Base-by-base conservation (phyloP, 2,797 vertebrate genomes). In the Lagothrix lagotricha region DNA sequence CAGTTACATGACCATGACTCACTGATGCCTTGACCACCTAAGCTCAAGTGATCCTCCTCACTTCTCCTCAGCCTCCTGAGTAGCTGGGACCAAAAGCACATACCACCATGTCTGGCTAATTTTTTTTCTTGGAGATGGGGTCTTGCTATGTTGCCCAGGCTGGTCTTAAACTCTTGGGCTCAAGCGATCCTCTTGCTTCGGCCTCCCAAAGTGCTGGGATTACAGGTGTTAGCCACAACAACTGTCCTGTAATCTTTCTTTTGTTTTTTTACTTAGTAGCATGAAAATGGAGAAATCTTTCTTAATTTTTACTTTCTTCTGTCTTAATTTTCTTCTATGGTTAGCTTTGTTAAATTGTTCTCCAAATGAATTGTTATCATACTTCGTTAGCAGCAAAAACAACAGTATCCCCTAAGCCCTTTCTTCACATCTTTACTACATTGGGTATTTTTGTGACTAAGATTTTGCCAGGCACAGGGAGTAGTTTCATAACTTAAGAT, bases 291-390 rank as follows among this genome's bases (percentile, higher is more conserved):
- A 54, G 30, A 76, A 86, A 28, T 57, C 39, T 30, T 86, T 93
- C 41, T 80, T 79, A 79, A 77, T 96, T 36, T 94, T 97, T 94
- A 84, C 26, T 85, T 90, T 54, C n/a, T 92, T 83, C 7, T 79
- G 33, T 46, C 28, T 39, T 76, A 90, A 41, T 84, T 90, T 64
- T 89, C 22, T 48, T 57, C 12, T 77, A 7, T 36, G 19, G 84
- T 90, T 76, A 64, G 15, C 91, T 97, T 97, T 94, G 61, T 24
- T 76, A 88, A 94, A 52, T 96, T 94, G 20, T 12, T 67, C 19
- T 91, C 5, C 22, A 92, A 90, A 90, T 90, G 91, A 90, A 7
- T 84, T 89, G 2, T 15, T 15, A 41, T 82, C 39, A 83, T 72
- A 73, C 91, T 94, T 91, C 92, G 30, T 94, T 97, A 93, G 26